These are phyloP conservation scores for Caradrina kadenii DNA, from an alignment of 2,888 invertebrate species.

Conservation along the genomic window DNA sequence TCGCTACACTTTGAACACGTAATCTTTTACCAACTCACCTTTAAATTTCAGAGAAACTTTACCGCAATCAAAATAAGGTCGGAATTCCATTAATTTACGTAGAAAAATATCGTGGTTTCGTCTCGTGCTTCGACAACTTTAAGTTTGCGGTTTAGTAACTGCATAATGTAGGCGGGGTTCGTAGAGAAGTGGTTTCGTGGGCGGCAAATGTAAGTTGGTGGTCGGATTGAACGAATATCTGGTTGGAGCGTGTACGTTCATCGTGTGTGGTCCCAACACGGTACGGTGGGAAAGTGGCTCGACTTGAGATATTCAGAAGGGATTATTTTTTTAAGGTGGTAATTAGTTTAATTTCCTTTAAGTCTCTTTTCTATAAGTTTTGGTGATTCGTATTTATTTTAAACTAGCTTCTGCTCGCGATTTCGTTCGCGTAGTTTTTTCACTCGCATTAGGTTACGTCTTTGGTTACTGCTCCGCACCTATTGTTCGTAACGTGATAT, in stretches of 20 bases:
- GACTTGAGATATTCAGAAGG: slow-evolving; percentile 44
- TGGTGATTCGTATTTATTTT: not conserved
- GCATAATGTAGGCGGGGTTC: slow-evolving; percentile 25
- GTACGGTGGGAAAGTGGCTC: slow-evolving; percentile 60
- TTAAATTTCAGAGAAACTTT: slow-evolving; percentile 11
- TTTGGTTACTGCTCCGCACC: no score
- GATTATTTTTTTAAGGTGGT: slow-evolving; percentile 4
- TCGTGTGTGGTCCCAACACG: slow-evolving; percentile 72
- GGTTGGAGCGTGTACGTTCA: slow-evolving; percentile 64
- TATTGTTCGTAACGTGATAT: no score
- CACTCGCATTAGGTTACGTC: no score
- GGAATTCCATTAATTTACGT: slow-evolving; percentile 24
- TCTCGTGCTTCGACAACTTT: slow-evolving; percentile 46
- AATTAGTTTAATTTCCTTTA: slow-evolving; percentile 18
- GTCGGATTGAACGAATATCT: slow-evolving; percentile 71
- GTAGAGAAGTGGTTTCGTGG: slow-evolving; percentile 26
- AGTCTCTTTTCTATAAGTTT: not conserved
- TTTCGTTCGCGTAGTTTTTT: no score
- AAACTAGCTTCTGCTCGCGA: no score
- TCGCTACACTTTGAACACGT: slow-evolving; percentile 63
- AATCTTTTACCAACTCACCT: slow-evolving; percentile 48
- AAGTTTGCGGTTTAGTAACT: slow-evolving; percentile 49
- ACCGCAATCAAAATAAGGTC: fast-evolving
- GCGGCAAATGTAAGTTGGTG: slow-evolving; percentile 55
- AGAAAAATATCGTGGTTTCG: slow-evolving; percentile 40